Percentiles rank a stretch among this genome's conserved stretches.
phyloP scores from a whole-genome alignment of 1,140 invertebrate genomes.

The Tetragonula clypearis region DNA sequence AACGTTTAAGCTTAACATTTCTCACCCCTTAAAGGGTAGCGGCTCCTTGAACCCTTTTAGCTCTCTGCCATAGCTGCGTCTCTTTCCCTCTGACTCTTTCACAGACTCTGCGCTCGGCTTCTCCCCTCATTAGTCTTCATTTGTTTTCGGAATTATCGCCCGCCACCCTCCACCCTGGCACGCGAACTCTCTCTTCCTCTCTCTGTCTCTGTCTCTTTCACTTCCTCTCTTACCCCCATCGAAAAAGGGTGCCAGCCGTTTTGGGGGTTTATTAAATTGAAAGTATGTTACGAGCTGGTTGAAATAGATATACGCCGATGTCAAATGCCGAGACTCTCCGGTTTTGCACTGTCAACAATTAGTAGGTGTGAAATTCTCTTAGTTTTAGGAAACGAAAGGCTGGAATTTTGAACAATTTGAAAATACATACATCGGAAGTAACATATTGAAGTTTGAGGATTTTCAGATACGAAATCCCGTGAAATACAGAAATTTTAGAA shows the following conservation, averaged over 20 bases:
- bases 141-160: constrained; percentile 82
- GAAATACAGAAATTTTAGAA: neutral
- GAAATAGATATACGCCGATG: constrained; percentile 38
- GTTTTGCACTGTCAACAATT: neutral
- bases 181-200: constrained; percentile 62
- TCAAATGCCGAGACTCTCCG: constrained; percentile 29
- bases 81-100: constrained; percentile 68
- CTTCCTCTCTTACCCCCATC: no score
- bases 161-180: constrained; percentile 69
- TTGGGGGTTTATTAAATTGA: constrained; percentile 80
- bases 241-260: constrained; percentile 68
- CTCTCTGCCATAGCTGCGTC: constrained; percentile 64
- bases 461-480: neutral
- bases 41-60: constrained; percentile 78
- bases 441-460: no score
- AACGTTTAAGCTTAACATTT: constrained; percentile 81
- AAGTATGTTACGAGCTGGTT: constrained; percentile 74
- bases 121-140: constrained; percentile 83
- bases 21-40: constrained; percentile 80
- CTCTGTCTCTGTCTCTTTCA: no score
- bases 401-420: neutral
- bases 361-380: neutral
- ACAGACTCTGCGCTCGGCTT: constrained; percentile 61
- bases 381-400: neutral
- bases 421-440: neutral